Percentiles rank a stretch among this genome's conserved stretches.
Conservation (phyloP, 1,140 invertebrate species). For the Bombus sibiricus region DNA sequence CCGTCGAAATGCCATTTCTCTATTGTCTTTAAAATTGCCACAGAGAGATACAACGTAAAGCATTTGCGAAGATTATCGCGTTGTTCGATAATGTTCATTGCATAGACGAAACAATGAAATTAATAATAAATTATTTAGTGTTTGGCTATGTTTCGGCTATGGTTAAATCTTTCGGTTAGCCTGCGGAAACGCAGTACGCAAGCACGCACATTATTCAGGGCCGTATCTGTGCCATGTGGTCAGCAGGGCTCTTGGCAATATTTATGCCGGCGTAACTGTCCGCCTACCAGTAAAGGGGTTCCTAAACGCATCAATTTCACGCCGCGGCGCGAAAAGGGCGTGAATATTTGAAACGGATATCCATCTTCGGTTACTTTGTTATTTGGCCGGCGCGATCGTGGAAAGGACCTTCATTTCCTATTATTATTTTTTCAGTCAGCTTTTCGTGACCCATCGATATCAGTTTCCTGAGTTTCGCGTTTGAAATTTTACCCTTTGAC, state of each 20-base stretch:
- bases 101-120: background rate
- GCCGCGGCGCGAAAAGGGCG: slow-evolving; percentile 80
- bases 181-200: slow-evolving; percentile 50
- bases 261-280: slow-evolving; percentile 81
- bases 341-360: slow-evolving; percentile 83
- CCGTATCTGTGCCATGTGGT: slow-evolving; percentile 78
- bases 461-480: background rate
- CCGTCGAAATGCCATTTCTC: background rate
- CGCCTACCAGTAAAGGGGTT: slow-evolving; percentile 80
- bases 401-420: slow-evolving; percentile 57
- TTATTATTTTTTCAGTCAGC: slow-evolving; percentile 36
- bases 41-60: too few species aligned
- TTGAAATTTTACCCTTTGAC: background rate
- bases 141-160: background rate
- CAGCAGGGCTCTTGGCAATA: slow-evolving; percentile 77
- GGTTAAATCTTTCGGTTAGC: slow-evolving; percentile 51
- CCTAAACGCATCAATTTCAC: slow-evolving; percentile 82
- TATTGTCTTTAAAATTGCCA: slow-evolving; percentile 1
- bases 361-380: slow-evolving; percentile 80
- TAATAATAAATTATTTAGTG: background rate
- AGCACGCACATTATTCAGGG: slow-evolving; percentile 63
- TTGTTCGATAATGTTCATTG: background rate
- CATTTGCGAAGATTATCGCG: background rate
- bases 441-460: slow-evolving; percentile 22
- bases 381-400: slow-evolving; percentile 70